phyloP scores from a whole-genome alignment of 2,797 vertebrate species.

The Poecilia gillii region DNA sequence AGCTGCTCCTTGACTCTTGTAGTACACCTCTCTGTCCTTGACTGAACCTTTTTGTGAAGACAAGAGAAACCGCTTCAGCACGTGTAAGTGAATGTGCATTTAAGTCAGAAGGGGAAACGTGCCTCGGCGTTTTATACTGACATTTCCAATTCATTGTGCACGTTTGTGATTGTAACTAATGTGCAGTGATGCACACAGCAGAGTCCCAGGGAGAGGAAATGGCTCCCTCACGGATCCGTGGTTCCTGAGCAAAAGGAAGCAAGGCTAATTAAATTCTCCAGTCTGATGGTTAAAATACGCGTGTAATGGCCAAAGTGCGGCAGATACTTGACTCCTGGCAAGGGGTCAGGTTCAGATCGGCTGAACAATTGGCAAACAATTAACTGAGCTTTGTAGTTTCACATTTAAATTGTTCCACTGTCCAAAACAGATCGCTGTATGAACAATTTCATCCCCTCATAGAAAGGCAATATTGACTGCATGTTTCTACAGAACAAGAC shows the following conservation, averaged over 20 bases:
- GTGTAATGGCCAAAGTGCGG: conserved; percentile 25
- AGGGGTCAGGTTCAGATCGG: conserved; percentile 44
- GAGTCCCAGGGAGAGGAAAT: conserved; percentile 27
- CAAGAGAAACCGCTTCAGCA: conserved; percentile 23
- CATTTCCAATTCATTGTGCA: conserved; percentile 41
- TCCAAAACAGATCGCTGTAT: background rate
- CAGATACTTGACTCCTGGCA: conserved; percentile 39
- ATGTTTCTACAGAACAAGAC: background rate
- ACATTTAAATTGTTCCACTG: background rate
- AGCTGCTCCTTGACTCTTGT: conserved; percentile 23
- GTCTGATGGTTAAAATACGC: conserved; percentile 38
- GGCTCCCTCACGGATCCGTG: conserved; percentile 18
- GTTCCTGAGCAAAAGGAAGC: conserved; percentile 26
- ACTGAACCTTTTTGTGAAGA: conserved; percentile 7
- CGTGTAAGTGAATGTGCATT: conserved; percentile 36
- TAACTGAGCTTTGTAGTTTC: background rate
- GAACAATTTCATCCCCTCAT: background rate
- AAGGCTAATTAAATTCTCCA: conserved; percentile 53
- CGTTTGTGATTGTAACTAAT: conserved; percentile 52
- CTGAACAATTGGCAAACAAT: conserved; percentile 1
- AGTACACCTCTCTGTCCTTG: conserved; percentile 18
- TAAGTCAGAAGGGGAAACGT: conserved; percentile 35
- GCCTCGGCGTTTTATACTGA: conserved; percentile 28
- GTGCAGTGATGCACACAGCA: conserved; percentile 26
- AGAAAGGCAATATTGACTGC: background rate